Evolutionary conservation across 2,888 invertebrate species (phyloP).

Genomic region (Drosophila percnosoma): DNA sequence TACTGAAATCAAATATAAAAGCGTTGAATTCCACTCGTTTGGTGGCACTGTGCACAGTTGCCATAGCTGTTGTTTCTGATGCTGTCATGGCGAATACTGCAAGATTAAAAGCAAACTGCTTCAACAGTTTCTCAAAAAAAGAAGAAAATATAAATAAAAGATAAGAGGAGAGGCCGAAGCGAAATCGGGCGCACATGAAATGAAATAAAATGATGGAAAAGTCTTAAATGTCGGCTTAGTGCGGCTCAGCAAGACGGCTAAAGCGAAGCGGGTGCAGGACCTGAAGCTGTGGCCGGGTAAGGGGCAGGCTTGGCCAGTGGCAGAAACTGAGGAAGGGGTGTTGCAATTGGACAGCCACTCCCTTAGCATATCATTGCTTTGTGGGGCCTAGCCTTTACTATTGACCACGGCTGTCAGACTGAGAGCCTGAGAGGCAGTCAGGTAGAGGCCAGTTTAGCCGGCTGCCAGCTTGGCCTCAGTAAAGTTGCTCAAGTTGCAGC

Average conservation of each 20-base stretch:
- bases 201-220: constrained; percentile 71
- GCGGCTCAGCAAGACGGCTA: constrained; percentile 52
- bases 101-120: constrained; percentile 68
- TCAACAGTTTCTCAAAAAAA: constrained; percentile 49
- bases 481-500: constrained; percentile 9
- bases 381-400: constrained; percentile 38
- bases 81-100: constrained; percentile 62
- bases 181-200: constrained; percentile 58
- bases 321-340: not conserved
- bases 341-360: constrained; percentile 32
- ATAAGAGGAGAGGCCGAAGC: constrained; percentile 9
- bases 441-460: not conserved
- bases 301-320: not conserved
- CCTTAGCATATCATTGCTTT: constrained; percentile 51
- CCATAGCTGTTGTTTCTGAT: constrained; percentile 39
- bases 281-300: not conserved
- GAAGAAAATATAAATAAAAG: constrained; percentile 11
- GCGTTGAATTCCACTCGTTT: constrained; percentile 2
- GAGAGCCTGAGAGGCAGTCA: not conserved
- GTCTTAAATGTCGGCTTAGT: constrained; percentile 67
- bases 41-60: constrained; percentile 39
- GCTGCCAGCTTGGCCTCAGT: not conserved
- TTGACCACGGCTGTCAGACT: constrained; percentile 40
- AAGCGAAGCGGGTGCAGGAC: constrained; percentile 12
- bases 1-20: not conserved